Evolutionary conservation across 2,888 invertebrate genomes (phyloP), one percentile per base, ranked within the genome.

Genomic region (Agrochola lota): DNA sequence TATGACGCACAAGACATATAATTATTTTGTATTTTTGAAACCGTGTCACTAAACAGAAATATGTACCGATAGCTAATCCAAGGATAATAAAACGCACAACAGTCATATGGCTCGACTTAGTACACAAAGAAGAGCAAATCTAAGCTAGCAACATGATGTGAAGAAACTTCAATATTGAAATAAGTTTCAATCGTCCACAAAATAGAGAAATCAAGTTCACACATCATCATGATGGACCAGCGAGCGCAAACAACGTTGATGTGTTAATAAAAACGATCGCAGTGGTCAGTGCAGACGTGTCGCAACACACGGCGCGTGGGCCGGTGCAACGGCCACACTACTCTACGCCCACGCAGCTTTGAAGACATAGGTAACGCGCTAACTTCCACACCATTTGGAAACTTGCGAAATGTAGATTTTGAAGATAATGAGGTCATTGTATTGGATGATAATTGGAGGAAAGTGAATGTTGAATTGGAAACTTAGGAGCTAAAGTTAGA

Each of bases 231-330:
- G 81, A 72, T 73, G 64, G 81, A 63, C 77, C 76, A 77, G 70
- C 71, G 74, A 69, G 76, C 43, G 59, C 73, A 71, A 79, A 81
- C 69, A 81, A 72, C 57, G 62, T 81, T 78, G 78, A 81, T 78
- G 83, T 83, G 80, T 84, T 80, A 85, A 87, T 83, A 85, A 85
- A 83, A 88, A 86, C 75, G 78, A 80, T 91, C 71, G 60, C 80
- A 81, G 83, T 81, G 78, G 73, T 80, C 83, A 85, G 49, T 70
- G 79, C 78, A 83, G 74, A 83, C 69, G 70, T 85, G 91, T 92
- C 88, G 92, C 90, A 93, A 93, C 85, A 81, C 75, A 78, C 80
- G 84, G 83, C 62, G 90, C 90, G 92, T 92, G 91, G 91, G 92
- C 86, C 81, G 87, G 52, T 81, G 86, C 88, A 88, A 81, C 86